These are phyloP conservation scores for Cotesia typhae DNA, from an alignment of 1,140 invertebrate species.

Conservation along the genomic window DNA sequence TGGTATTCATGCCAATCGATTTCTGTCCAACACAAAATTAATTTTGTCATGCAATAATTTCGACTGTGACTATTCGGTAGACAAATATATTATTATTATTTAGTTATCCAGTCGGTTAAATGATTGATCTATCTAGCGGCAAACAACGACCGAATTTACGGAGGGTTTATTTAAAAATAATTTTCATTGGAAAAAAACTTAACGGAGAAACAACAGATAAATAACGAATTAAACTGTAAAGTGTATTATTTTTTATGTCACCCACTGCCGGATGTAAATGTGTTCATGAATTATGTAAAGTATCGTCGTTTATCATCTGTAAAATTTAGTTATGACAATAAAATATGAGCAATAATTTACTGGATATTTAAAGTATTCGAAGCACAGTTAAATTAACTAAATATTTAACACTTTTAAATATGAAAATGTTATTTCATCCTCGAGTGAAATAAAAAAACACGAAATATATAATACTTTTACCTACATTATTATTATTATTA, in stretches of 20 bases:
- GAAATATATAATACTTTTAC: too few species aligned
- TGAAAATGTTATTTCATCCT: background rate
- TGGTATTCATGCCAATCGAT: too few species aligned
- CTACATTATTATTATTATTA: too few species aligned
- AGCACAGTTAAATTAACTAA: background rate
- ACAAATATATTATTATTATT: too few species aligned
- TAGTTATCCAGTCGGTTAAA: too few species aligned
- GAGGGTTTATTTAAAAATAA: too few species aligned
- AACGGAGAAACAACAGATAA: background rate
- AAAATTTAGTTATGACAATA: constrained; percentile 13
- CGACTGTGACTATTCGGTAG: too few species aligned
- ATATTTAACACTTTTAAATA: background rate
- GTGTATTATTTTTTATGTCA: background rate
- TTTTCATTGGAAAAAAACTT: too few species aligned
- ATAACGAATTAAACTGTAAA: background rate
- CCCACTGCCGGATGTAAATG: background rate
- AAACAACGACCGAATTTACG: too few species aligned
- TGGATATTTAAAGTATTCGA: background rate
- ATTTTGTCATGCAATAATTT: too few species aligned
- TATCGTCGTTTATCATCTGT: constrained; percentile 17
- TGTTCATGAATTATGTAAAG: constrained; percentile 3
- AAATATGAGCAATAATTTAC: constrained; percentile 19
- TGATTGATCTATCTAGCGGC: too few species aligned
- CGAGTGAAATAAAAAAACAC: background rate
- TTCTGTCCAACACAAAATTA: too few species aligned